These are phyloP conservation scores for Globia sparganii DNA, from an alignment of 2,888 invertebrate species.

Conservation along the genomic window DNA sequence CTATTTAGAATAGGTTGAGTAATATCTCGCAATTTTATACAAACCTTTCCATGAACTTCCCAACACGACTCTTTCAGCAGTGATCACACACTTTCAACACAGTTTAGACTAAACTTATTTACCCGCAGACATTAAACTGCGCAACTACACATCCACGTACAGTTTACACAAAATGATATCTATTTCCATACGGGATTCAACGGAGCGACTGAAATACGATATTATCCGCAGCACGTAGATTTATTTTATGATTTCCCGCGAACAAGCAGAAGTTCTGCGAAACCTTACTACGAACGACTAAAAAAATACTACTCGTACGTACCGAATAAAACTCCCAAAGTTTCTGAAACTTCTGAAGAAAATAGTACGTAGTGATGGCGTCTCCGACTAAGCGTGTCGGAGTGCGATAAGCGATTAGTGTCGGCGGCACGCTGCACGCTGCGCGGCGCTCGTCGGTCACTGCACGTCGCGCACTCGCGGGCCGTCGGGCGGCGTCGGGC, in stretches of 20 bases:
- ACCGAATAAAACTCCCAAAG: constrained; percentile 42
- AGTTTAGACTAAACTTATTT: background rate
- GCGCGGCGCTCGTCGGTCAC: background rate
- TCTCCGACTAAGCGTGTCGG: constrained; percentile 24
- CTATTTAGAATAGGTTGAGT: too few relatives aligned
- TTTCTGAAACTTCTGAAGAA: constrained; percentile 44
- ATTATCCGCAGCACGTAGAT: constrained; percentile 46
- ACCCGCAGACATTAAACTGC: constrained; percentile 7
- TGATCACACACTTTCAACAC: constrained; percentile 7
- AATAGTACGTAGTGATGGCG: background rate
- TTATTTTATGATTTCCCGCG: constrained; percentile 60
- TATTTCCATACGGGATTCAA: constrained; percentile 39
- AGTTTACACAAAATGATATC: constrained; percentile 28
- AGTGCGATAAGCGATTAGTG: constrained; percentile 58
- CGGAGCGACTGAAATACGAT: constrained; percentile 56
- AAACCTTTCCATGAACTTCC: constrained; percentile 13
- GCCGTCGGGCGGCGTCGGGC: constrained; percentile 3
- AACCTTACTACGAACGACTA: constrained; percentile 24
- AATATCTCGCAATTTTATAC: background rate
- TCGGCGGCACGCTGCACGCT: constrained; percentile 20
- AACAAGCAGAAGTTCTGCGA: constrained; percentile 31
- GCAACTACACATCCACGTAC: constrained; percentile 18
- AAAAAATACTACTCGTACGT: constrained; percentile 46
- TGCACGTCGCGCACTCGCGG: constrained; percentile 17
- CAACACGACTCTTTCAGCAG: background rate